Base-by-base conservation (phyloP, 2,113 vertebrate genomes). In the Dunckerocampus dactyliophorus region DNA sequence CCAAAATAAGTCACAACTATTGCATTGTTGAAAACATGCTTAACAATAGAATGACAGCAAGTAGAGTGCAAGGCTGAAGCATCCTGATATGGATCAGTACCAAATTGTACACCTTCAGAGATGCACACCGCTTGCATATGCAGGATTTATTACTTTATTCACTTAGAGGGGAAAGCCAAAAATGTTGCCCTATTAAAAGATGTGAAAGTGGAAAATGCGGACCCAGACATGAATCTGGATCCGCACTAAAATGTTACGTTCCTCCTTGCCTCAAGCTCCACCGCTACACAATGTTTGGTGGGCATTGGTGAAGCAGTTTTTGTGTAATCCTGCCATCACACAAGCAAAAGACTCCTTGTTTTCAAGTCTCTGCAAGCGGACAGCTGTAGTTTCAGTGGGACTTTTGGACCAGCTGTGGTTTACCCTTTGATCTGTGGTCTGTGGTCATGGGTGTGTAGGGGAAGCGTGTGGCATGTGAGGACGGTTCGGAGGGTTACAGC, bases 391-490 rank as follows among this genome's bases (percentile, higher is more conserved):
- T 28, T 28, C 24, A 28, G 2, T 34, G 31, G 3, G 31, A 34
- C 31, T 34, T 34, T 34, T 34, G 4, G 7, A 34, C 31, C 31
- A 7, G 31, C 31, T 24, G 42, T 24, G 19, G 39, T 17, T 14
- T 45, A 3, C 45, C 58, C 9, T 28, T 28, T 2, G 24, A 28
- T 28, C 24, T 28, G 24, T 28, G 24, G 24, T 28, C 24, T 28
- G 24, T 28, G 24, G 3, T 28, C 24, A 28, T 47, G 42, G 37
- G 22, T 4, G 20, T 56, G 1, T 84, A 99, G 96, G 96, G 96
- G 60, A 98, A 99, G 82, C 90, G 96, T 0, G 94, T 97, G 7
- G 92, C 92, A 0, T 92, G 92, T 2, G 95, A 95, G 69, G 95
- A 98, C 0, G 95, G 95, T 0, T 56, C 92, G 0, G 95, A 98